Conservation (phyloP, 1,140 invertebrate genomes). For the Heliconius congener region DNA sequence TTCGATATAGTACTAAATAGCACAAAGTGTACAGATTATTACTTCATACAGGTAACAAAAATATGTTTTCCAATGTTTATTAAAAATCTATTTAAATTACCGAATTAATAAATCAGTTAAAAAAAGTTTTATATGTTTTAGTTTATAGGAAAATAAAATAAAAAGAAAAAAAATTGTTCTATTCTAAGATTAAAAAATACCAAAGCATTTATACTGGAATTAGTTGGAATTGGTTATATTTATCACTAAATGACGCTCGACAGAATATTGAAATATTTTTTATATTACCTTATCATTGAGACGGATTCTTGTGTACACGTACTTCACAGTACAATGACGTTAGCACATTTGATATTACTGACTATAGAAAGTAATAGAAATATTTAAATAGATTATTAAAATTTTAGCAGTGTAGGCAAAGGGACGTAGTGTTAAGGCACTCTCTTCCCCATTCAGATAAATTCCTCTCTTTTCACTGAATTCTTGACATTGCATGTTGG, state of each 20-base stretch:
- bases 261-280: background rate
- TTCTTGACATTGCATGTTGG: too few species aligned
- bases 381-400: background rate
- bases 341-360: background rate
- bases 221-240: background rate
- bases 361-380: background rate
- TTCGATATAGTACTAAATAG: constrained; percentile 6
- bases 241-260: background rate
- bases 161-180: background rate
- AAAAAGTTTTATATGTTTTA: too few species aligned
- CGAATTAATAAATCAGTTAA: too few species aligned
- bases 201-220: background rate
- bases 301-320: constrained; percentile 16
- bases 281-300: constrained; percentile 9
- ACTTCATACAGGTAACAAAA: background rate
- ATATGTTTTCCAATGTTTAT: background rate
- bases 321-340: constrained; percentile 15
- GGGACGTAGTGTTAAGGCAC: too few species aligned
- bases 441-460: too few species aligned
- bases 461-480: too few species aligned
- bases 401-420: background rate
- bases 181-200: background rate
- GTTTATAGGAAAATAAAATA: background rate
- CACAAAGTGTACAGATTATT: background rate
- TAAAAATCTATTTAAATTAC: background rate